Base-by-base conservation (phyloP, 2,113 vertebrate genomes). In the Eptesicus fuscus region DNA sequence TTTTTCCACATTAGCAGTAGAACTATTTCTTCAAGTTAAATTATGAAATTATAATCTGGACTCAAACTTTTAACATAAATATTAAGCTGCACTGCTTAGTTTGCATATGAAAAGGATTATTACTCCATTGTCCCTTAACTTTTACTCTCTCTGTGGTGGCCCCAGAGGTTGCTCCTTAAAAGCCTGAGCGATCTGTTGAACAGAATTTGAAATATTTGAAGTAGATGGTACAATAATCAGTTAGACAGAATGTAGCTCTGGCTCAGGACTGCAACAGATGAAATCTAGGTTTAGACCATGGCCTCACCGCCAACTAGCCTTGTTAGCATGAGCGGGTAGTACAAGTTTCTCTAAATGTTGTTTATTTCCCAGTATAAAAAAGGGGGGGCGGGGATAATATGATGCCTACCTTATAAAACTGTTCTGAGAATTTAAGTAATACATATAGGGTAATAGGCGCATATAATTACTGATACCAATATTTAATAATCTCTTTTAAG, bases 11-110 rank as follows among this genome's bases (percentile, higher is more conserved):
- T 65, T 69, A 83, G 40, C 59, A 49, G 7, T 28, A 86, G 80
- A 80, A 69, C 40, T 59, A 73, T 44, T 90, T 88, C 83, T 90
- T 87, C 44, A 78, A 88, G 59, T 82, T 88, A 88, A 89, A n/a
- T 89, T 77, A 78, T 74, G 84, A 93, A 89, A 42, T 90, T 77
- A 74, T 85, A 87, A 94, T 32, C 23, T 86, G 20, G 63, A 65
- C 10, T 87, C 79, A 73, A 67, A 71, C 49, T 85, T 92, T 82
- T 78, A 71, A 91, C 84, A 13, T 90, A n/a, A 47, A 20, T 74
- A 69, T 65, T 49, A 77, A 90, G 10, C 28, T 91, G 25, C n/a
- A 7, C 5, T 95, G 11, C 49, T 82, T 86, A 35, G 13, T 77
- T 94, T 93, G 18, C 25, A 40, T 42, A 13, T 61, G n/a, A 42